Evolutionary conservation across 53 echinoderm and acorn worm genomes (phyloP).

Genomic region (Luidia sarsii): DNA sequence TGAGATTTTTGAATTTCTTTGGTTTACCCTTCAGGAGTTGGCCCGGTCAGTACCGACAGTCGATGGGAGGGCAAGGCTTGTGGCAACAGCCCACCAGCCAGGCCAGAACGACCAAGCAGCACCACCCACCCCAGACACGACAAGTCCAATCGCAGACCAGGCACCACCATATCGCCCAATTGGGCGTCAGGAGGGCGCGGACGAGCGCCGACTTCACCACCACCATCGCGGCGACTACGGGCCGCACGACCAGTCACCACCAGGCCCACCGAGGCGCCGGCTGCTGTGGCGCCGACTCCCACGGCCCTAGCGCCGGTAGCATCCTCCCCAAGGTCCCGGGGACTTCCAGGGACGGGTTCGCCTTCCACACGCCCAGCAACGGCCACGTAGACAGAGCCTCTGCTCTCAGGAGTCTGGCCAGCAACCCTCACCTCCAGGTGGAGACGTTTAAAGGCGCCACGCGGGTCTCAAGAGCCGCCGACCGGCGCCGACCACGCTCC

Average conservation of each 20-base stretch:
- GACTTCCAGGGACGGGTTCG: slow-evolving; percentile 17
- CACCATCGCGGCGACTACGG: background rate
- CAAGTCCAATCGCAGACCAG: slow-evolving; percentile 37
- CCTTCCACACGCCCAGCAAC: slow-evolving; percentile 20
- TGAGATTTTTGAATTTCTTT: too few relatives aligned
- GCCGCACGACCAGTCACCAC: too few relatives aligned
- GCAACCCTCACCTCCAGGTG: slow-evolving; percentile 69
- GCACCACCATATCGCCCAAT: slow-evolving; percentile 5
- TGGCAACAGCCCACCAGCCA: slow-evolving; percentile 13
- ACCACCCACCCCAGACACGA: slow-evolving; percentile 15
- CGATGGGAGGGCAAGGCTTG: background rate
- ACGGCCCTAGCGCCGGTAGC: background rate
- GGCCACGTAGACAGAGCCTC: slow-evolving; percentile 57
- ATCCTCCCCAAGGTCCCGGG: slow-evolving; percentile 31
- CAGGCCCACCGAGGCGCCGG: background rate
- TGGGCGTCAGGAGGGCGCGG: slow-evolving; percentile 5
- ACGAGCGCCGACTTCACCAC: slow-evolving; percentile 20
- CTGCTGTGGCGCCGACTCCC: too few relatives aligned
- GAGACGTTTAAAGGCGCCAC: slow-evolving; percentile 45
- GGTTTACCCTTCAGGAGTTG: too few relatives aligned
- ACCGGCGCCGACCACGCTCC: slow-evolving; percentile 41
- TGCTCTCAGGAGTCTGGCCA: slow-evolving; percentile 68
- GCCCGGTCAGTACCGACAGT: slow-evolving; percentile 33
- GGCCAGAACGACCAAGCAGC: too few relatives aligned
- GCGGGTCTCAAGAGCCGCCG: slow-evolving; percentile 19